phyloP scores from a whole-genome alignment of 2,888 invertebrate genomes.

The Netelia fuscicornis region DNA sequence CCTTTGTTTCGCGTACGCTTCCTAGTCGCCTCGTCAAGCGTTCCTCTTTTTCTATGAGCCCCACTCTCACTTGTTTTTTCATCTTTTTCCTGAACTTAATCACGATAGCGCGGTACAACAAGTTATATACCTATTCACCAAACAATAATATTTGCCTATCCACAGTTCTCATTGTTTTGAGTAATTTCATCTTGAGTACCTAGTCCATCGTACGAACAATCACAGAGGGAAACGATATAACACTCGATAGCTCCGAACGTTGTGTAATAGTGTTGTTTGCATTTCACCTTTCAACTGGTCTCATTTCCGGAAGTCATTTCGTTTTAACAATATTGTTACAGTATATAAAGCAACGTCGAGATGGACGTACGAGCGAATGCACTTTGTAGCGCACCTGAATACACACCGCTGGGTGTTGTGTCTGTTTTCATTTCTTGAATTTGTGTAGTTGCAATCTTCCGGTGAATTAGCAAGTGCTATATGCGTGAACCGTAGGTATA shows the following conservation, averaged over 20 bases:
- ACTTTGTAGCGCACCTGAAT: slow-evolving; percentile 19
- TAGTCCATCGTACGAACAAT: not conserved
- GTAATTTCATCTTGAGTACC: slow-evolving; percentile 7
- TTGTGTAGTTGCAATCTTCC: not conserved
- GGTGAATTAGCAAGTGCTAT: too few relatives aligned
- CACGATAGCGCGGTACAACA: too few relatives aligned
- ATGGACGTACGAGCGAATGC: slow-evolving; percentile 1
- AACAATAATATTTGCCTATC: too few relatives aligned
- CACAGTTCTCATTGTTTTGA: too few relatives aligned
- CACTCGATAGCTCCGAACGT: not conserved
- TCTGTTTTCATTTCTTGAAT: slow-evolving; percentile 6
- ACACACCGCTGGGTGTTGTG: not conserved
- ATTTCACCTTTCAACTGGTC: not conserved
- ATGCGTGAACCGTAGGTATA: too few relatives aligned
- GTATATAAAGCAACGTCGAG: slow-evolving; percentile 5
- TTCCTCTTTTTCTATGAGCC: too few relatives aligned
- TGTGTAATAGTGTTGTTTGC: not conserved
- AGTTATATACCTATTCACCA: too few relatives aligned
- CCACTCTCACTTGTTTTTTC: too few relatives aligned
- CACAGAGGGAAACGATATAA: not conserved
- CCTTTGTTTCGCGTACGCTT: too few relatives aligned
- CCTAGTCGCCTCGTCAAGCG: too few relatives aligned
- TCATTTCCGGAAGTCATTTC: not conserved
- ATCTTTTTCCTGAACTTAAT: too few relatives aligned
- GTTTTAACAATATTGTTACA: slow-evolving; percentile 32